phyloP scores from a whole-genome alignment of 2,113 vertebrate genomes.

The Halcyon malimbica region DNA sequence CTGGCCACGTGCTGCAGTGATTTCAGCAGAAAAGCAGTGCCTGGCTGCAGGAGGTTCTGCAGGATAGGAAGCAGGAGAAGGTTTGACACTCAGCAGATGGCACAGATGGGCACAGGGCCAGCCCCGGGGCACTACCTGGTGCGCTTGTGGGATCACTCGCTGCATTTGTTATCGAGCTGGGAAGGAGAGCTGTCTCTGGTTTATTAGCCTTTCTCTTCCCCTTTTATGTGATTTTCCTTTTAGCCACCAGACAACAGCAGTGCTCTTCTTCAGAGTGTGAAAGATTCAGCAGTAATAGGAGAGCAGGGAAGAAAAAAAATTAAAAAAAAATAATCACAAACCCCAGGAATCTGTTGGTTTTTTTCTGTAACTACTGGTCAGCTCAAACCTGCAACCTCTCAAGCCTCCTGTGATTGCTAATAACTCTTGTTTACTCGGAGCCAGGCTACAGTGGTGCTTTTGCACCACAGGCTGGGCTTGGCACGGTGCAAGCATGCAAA shows the following conservation, averaged over 20 bases:
- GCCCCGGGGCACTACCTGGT: neutral
- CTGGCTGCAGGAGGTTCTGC: neutral
- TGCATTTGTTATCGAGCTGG: neutral
- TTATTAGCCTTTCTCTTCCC: neutral
- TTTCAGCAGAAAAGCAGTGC: neutral
- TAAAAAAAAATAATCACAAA: neutral
- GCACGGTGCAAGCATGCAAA: neutral
- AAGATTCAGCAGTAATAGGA: neutral
- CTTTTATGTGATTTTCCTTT: neutral
- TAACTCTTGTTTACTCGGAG: neutral
- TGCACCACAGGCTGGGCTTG: neutral
- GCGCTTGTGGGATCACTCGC: accelerated
- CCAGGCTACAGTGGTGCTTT: neutral
- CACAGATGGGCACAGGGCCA: neutral
- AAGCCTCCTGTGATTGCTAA: neutral
- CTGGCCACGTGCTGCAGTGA: neutral
- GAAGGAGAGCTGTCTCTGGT: neutral
- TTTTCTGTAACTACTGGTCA: constrained; percentile 9
- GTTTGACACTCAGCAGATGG: constrained; percentile 55
- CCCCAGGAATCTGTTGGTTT: neutral
- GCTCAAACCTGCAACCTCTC: neutral
- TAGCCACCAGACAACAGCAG: constrained; percentile 15
- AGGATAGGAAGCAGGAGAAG: neutral
- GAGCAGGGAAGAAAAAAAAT: too few species aligned
- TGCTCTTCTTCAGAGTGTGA: neutral